Base-by-base conservation (phyloP, 2,797 vertebrate species). In the Aratinga solstitialis region DNA sequence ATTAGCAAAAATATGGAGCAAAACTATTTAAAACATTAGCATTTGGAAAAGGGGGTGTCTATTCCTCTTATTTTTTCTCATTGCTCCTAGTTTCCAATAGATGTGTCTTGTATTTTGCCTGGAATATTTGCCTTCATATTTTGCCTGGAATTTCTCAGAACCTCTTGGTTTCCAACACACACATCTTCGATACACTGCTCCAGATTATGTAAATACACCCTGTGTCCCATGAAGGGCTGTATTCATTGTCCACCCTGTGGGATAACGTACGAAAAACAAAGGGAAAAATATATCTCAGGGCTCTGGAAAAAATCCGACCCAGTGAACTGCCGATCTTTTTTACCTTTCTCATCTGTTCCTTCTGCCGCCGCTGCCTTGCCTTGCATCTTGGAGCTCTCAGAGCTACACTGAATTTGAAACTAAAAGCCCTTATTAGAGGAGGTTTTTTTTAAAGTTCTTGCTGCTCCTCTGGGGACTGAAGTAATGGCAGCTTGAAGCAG, bases 401-500 rank as follows among this genome's bases (percentile, higher is more conserved):
- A 97, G 88, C 95, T 97, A 94, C 93, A 83, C 95, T 86, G 97
- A 97, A 97, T 97, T 95, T 94, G 94, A 97, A 98, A 96, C 96
- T 96, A 97, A 97, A 97, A 97, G 91, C 96, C 96, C 88, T 97
- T 97, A 97, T 97, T 97, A 97, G 72, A 91, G 94, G 94, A 96
- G 93, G 92, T 94, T 96, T 97, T 97, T 96, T 97, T 97, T 34
- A 2, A 96, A 98, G 96, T 97, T 98, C 95, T 97, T 94, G 95
- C 95, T 29, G 54, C 90, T 97, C 89, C 97, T 98, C 97, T 92
- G 89, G 98, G 97, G 98, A 97, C 95, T 23, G 17, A 92, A 97
- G 97, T 97, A 98, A 98, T 97, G 97, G 97, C 97, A 95, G 97
- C 97, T 97, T 91, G 97, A 98, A 98, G 97, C 97, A 96, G 95